These are phyloP conservation scores for Spodoptera exigua DNA, from an alignment of 2,888 invertebrate genomes.

Conservation along the genomic window DNA sequence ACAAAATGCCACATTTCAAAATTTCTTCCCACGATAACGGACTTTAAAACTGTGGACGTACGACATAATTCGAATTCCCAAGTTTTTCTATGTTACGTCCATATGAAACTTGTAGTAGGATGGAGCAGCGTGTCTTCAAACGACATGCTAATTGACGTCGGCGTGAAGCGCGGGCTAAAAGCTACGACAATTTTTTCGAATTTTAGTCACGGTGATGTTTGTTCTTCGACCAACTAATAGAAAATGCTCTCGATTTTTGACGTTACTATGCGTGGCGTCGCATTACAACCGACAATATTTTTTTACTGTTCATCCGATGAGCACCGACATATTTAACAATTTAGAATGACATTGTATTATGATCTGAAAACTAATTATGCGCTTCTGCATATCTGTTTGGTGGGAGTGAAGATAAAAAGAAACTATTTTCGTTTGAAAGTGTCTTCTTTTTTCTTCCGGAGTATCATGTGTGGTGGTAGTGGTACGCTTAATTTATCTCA, in stretches of 20 bases:
- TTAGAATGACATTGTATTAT: slow-evolving; percentile 37
- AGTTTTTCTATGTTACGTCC: slow-evolving; percentile 59
- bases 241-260: slow-evolving; percentile 44
- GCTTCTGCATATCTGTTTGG: no score
- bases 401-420: no score
- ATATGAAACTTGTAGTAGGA: slow-evolving; percentile 65
- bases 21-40: slow-evolving; percentile 65
- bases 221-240: slow-evolving; percentile 49
- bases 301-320: slow-evolving; percentile 35
- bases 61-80: slow-evolving; percentile 61
- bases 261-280: slow-evolving; percentile 44
- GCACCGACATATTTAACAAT: slow-evolving; percentile 33
- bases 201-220: slow-evolving; percentile 64
- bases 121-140: slow-evolving; percentile 83
- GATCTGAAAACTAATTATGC: slow-evolving; percentile 32
- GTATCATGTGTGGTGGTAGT: slow-evolving; percentile 3
- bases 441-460: no score
- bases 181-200: slow-evolving; percentile 68
- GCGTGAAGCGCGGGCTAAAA: slow-evolving; percentile 77
- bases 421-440: no score
- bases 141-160: slow-evolving; percentile 87
- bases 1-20: slow-evolving; percentile 73
- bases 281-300: slow-evolving; percentile 36
- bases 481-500: slow-evolving; percentile 6
- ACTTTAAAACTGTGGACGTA: slow-evolving; percentile 70